Evolutionary conservation across 1,140 invertebrate species (phyloP), one percentile per base, ranked within the genome.

Genomic region (Drosophila leontia): DNA sequence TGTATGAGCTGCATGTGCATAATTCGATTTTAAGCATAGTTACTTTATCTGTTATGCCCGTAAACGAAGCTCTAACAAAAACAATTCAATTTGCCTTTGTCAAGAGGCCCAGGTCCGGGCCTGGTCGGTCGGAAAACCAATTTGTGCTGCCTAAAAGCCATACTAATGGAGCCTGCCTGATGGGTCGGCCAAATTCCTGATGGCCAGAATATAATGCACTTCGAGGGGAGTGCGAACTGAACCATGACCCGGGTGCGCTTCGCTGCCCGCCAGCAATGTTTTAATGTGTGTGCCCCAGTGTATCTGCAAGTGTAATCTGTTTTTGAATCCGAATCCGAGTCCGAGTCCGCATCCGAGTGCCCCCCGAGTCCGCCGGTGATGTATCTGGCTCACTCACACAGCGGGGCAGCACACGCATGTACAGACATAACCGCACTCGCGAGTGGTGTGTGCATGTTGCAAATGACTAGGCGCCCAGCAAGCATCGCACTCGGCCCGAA

Each of bases 401-500:
- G 44, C 51, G 45, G 39, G 37, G 45, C 35, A 15, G 60, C 55
- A 42, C 61, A 68, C 47, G 51, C 60, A 55, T 57, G 48, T 61
- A 62, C 55, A 68, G 61, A 50, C 17, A 60, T 37, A 70, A 15
- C 58, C 69, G 56, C 64, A 59, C 47, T 84, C 65, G 75, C 75
- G 64, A 55, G 47, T 80, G 78, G 77, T 80, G 85, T 90, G 75
- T 90, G 86, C 81, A 90, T 82, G 85, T 91, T 90, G 85, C 85
- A 90, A 90, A 85, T 64, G 75, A 80, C 85, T 90, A 80, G 85
- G 85, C 71, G 82, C 69, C 50, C 85, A 90, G 85, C 86, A 80
- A 71, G 48, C 42, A 45, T 19, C 34, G 63, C 26, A 56, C 44
- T 44, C 15, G 32, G 44, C 44, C 44, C 32, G 62, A 83, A 87